These are phyloP conservation scores for Cossypha polioptera DNA, from an alignment of 2,797 vertebrate genomes.

Conservation along the genomic window DNA sequence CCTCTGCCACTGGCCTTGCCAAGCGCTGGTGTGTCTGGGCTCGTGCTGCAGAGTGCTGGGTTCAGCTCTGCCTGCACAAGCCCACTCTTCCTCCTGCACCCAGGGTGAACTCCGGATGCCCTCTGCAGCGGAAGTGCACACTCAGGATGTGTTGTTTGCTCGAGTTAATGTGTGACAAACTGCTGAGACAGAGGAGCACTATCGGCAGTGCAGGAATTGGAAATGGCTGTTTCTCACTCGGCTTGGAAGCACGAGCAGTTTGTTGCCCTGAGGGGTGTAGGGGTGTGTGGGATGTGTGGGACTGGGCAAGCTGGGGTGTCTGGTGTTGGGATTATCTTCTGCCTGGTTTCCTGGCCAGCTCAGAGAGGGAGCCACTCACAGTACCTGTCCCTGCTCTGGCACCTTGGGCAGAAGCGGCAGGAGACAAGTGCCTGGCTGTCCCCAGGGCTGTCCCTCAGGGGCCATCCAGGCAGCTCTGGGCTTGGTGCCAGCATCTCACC, in stretches of 20 bases:
- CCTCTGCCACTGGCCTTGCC: accelerated
- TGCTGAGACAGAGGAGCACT: accelerated
- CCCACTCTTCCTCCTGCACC: not conserved
- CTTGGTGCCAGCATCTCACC: not conserved
- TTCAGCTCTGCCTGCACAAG: not conserved
- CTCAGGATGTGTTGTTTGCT: not conserved
- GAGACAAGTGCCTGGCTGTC: not conserved
- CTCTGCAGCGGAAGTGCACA: not conserved
- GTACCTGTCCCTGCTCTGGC: not conserved
- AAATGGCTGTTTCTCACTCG: accelerated
- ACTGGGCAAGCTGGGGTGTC: not conserved
- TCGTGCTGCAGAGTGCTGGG: not conserved
- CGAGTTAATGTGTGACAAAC: not conserved
- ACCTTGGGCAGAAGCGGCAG: not conserved
- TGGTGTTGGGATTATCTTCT: not conserved
- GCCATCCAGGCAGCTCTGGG: not conserved
- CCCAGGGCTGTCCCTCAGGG: not conserved
- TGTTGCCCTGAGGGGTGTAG: accelerated
- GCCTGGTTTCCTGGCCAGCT: not conserved
- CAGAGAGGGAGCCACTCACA: accelerated
- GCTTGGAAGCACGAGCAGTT: not conserved
- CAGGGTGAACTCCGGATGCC: not conserved
- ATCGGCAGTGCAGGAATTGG: accelerated
- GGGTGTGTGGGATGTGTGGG: not conserved
- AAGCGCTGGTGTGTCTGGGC: not conserved